phyloP scores from a whole-genome alignment of 2,113 vertebrate species.

The Pterophyllum scalare region DNA sequence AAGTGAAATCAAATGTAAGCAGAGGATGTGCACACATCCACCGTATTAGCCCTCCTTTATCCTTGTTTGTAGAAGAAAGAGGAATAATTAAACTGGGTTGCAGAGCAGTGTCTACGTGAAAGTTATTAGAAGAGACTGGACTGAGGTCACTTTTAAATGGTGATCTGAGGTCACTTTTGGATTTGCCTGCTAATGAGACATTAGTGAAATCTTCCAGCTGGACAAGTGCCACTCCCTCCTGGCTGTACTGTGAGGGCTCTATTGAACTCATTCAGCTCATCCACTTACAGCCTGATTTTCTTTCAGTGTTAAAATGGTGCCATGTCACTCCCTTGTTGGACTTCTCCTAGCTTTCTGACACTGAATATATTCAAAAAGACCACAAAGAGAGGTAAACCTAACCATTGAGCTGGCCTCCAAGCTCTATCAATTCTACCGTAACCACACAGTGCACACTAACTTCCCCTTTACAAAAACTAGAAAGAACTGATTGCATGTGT shows the following conservation, averaged over 20 bases:
- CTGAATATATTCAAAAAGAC: neutral
- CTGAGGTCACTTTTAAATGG: constrained; percentile 62
- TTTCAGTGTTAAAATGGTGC: neutral
- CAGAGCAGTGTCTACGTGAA: constrained; percentile 51
- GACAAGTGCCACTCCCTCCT: constrained; percentile 64
- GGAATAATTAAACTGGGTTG: constrained; percentile 55
- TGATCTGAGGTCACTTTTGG: constrained; percentile 64
- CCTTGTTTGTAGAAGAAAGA: constrained; percentile 44
- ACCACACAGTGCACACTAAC: neutral
- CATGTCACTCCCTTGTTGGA: neutral
- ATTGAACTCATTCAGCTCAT: constrained; percentile 20
- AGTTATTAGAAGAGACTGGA: constrained; percentile 55
- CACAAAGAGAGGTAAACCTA: neutral
- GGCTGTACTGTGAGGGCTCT: constrained; percentile 43
- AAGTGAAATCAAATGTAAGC: constrained; percentile 68
- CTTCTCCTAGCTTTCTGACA: constrained; percentile 1
- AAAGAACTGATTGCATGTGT: neutral
- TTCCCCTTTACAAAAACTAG: neutral
- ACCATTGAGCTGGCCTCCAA: neutral
- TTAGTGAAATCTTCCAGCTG: constrained; percentile 73
- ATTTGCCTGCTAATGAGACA: constrained; percentile 74
- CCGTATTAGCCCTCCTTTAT: constrained; percentile 54
- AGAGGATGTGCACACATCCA: constrained; percentile 61
- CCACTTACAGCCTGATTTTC: constrained; percentile 25
- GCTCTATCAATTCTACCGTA: neutral